These are phyloP conservation scores for Eueremaeus valkanovi DNA, from an alignment of 2,888 invertebrate species.

Conservation along the genomic window DNA sequence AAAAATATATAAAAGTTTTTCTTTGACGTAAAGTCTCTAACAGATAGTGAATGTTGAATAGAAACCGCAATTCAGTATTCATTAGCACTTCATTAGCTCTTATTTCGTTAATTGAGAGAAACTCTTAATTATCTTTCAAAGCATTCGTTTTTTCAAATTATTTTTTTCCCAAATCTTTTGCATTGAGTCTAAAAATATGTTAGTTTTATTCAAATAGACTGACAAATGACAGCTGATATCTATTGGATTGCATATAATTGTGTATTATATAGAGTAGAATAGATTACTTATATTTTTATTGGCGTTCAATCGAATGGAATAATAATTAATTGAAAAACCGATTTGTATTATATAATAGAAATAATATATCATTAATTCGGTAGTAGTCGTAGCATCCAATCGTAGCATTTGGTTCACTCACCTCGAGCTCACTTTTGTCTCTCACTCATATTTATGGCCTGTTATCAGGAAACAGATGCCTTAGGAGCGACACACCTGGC, in stretches of 20 bases:
- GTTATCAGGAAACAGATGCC: constrained; percentile 35
- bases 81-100: constrained; percentile 11
- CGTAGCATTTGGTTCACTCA: constrained; percentile 24
- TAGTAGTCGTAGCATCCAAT: neutral
- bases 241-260: too few species aligned
- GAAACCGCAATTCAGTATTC: constrained; percentile 21
- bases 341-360: neutral
- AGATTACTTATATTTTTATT: neutral
- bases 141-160: neutral
- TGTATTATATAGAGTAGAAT: too few species aligned
- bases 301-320: constrained; percentile 3
- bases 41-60: too few species aligned
- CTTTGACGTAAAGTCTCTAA: too few species aligned
- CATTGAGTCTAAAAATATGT: neutral
- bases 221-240: neutral
- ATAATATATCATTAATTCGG: constrained; percentile 20
- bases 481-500: constrained; percentile 27
- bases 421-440: neutral
- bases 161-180: neutral
- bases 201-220: too few species aligned
- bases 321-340: constrained; percentile 13
- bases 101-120: neutral
- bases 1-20: too few species aligned
- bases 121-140: neutral
- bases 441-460: neutral